phyloP scores from a whole-genome alignment of 2,797 vertebrate species.

The Pantherophis alleghaniensis region DNA sequence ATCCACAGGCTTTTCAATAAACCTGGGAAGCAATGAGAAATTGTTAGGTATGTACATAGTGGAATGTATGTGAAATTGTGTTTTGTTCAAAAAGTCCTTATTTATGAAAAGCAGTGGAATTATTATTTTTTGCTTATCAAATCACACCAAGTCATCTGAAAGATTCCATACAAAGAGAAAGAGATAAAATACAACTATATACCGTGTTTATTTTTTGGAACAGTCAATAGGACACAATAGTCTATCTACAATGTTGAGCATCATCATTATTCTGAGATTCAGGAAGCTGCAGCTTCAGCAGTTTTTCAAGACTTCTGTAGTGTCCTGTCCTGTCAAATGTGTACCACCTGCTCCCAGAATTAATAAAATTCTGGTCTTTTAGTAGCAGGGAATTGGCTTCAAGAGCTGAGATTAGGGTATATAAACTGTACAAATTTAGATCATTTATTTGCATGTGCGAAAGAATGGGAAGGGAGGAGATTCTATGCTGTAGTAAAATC shows the following conservation, averaged over 20 bases:
- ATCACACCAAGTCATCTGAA: not conserved
- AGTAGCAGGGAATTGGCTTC: constrained; percentile 29
- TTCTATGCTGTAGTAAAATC: constrained; percentile 62
- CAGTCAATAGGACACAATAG: constrained; percentile 26
- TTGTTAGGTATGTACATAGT: not conserved
- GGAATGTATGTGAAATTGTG: not conserved
- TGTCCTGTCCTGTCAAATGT: constrained; percentile 45
- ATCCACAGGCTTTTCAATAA: not conserved
- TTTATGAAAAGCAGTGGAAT: not conserved
- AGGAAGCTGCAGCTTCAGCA: constrained; percentile 30
- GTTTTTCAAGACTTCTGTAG: constrained; percentile 54
- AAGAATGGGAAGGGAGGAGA: constrained; percentile 20
- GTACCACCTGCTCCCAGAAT: constrained; percentile 6
- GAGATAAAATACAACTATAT: constrained; percentile 42
- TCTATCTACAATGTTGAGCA: constrained; percentile 1
- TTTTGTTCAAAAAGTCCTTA: not conserved
- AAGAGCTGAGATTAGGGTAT: constrained; percentile 49
- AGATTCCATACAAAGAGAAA: constrained; percentile 20
- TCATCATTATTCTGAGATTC: constrained; percentile 42
- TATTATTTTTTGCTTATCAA: not conserved
- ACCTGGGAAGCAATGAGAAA: not conserved
- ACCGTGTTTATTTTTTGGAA: not conserved
- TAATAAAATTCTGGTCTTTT: constrained; percentile 47
- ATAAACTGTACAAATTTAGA: constrained; percentile 53
- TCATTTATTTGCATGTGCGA: constrained; percentile 62